Conservation (phyloP, 2,888 invertebrate species). For the Hirtodrosophila confusa region DNA sequence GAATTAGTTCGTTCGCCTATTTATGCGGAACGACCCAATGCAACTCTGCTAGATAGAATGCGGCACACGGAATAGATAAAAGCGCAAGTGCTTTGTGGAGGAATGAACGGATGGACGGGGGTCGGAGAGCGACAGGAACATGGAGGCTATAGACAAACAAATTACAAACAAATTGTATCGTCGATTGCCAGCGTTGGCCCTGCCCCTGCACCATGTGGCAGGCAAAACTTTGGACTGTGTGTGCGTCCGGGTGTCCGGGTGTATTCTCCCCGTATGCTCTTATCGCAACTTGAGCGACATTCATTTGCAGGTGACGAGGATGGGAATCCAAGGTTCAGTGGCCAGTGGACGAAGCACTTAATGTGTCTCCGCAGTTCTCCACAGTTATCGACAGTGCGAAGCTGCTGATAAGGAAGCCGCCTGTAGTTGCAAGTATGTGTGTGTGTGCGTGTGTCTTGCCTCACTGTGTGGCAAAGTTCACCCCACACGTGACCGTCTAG, state of each 20-base stretch:
- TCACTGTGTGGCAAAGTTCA: not conserved
- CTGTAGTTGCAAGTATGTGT: not conserved
- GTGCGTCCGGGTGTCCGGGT: too few relatives aligned
- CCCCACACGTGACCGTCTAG: conserved; percentile 22
- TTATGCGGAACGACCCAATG: too few relatives aligned
- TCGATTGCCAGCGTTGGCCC: conserved; percentile 42
- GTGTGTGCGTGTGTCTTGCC: not conserved
- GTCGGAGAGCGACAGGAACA: too few relatives aligned
- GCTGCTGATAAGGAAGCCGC: conserved; percentile 52
- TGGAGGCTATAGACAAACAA: conserved; percentile 61
- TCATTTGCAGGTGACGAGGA: conserved; percentile 32
- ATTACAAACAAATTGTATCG: conserved; percentile 77
- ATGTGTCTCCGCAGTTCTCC: conserved; percentile 11
- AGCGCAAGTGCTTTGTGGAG: conserved; percentile 21
- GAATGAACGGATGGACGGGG: too few relatives aligned
- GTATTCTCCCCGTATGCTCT: not conserved
- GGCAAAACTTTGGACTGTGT: conserved; percentile 31
- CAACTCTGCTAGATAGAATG: too few relatives aligned
- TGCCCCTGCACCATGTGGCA: not conserved
- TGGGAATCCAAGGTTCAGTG: conserved; percentile 36
- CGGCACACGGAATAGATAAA: conserved; percentile 47
- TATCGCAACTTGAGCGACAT: conserved; percentile 38
- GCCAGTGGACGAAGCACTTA: conserved; percentile 22
- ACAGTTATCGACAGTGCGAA: conserved; percentile 47
- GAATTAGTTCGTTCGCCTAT: too few relatives aligned